Evolutionary conservation across 2,113 vertebrate genomes (phyloP).

Genomic region (Stomatorhinus ivindoensis): DNA sequence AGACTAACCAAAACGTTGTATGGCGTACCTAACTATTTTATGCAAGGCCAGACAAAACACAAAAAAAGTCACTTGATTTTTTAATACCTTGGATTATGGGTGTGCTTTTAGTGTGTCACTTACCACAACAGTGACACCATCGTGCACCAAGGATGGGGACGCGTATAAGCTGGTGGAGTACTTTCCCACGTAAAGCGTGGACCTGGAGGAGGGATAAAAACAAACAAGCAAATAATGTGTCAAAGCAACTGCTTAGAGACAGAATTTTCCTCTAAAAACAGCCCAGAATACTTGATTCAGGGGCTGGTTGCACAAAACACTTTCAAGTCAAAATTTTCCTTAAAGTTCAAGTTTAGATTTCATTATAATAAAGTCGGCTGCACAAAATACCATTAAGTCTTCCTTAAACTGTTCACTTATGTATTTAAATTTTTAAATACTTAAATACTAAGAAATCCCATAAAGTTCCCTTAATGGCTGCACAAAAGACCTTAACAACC

Average conservation of each 20-base stretch:
- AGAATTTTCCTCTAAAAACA: background rate
- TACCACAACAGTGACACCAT: conserved; percentile 93
- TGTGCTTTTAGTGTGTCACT: conserved; percentile 43
- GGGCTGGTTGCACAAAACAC: too few species aligned
- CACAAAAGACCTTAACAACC: too few species aligned
- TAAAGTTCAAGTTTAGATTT: too few species aligned
- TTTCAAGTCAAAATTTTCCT: too few species aligned
- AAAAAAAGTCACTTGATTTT: background rate
- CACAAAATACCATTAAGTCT: too few species aligned
- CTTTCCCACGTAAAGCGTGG: conserved; percentile 90
- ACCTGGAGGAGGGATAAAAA: conserved; percentile 51
- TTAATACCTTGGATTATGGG: background rate
- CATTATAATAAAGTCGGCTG: too few species aligned
- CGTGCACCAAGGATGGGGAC: conserved; percentile 87
- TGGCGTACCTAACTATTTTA: background rate
- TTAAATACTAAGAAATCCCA: too few species aligned
- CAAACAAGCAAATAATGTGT: background rate
- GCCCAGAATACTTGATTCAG: background rate
- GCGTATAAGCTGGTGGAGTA: conserved; percentile 93
- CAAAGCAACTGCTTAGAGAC: background rate
- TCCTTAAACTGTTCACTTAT: too few species aligned
- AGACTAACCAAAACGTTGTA: background rate
- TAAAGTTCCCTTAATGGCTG: too few species aligned
- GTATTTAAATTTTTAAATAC: too few species aligned
- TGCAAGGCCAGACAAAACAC: background rate